Evolutionary conservation across 2,113 vertebrate genomes (phyloP).

Genomic region (Eretmochelys imbricata): DNA sequence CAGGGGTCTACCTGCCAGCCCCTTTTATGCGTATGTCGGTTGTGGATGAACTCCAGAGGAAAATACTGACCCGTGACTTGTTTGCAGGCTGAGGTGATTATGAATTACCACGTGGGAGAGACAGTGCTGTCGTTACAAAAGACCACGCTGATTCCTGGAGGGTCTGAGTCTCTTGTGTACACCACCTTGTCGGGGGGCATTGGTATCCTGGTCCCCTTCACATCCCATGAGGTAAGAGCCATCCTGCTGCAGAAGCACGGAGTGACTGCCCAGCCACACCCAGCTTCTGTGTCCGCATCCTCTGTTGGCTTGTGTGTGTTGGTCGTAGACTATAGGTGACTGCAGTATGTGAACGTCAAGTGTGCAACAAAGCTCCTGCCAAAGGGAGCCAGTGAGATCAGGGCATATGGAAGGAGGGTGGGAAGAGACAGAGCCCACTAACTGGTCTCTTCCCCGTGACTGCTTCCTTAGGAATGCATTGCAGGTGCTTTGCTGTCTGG

Average conservation of each 20-base stretch:
- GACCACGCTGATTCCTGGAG: slow-evolving; percentile 96
- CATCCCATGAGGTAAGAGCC: slow-evolving; percentile 92
- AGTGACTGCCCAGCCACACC: background rate
- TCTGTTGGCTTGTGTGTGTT: background rate
- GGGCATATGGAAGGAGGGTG: background rate
- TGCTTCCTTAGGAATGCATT: accelerated
- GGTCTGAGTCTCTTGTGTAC: slow-evolving; percentile 96
- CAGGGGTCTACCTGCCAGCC: background rate
- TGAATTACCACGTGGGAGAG: slow-evolving; percentile 97
- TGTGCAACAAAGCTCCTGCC: background rate
- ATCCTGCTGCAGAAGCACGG: accelerated
- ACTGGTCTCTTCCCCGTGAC: accelerated
- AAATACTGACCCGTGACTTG: background rate
- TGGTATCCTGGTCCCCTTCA: slow-evolving; percentile 97
- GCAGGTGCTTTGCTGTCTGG: background rate
- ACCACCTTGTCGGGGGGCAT: slow-evolving; percentile 96
- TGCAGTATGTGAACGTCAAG: background rate
- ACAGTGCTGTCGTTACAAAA: slow-evolving; percentile 96
- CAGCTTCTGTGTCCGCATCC: background rate
- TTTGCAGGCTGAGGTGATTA: slow-evolving; percentile 92
- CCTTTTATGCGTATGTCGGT: background rate
- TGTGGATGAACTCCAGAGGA: background rate
- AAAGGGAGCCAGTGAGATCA: background rate
- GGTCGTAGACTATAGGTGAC: background rate
- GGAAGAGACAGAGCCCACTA: background rate